Evolutionary conservation across 2,888 invertebrate genomes (phyloP).

Genomic region (Penaeus monodon): DNA sequence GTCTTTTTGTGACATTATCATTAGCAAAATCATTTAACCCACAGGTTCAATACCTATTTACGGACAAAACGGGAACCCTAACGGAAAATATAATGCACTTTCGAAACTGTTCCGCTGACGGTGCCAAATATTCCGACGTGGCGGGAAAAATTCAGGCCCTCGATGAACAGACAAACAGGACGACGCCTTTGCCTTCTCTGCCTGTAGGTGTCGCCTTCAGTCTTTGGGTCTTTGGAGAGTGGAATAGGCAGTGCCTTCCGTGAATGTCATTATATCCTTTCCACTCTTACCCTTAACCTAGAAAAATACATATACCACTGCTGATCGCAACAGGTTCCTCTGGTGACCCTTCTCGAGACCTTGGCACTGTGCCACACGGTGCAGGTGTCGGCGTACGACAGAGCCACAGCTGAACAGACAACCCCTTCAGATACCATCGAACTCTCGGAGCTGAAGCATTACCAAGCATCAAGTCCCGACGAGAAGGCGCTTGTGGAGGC

Average conservation of each 20-base stretch:
- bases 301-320: too few relatives aligned
- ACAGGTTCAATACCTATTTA: conserved; percentile 94
- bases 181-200: conserved; percentile 69
- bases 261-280: too few relatives aligned
- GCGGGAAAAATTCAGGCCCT: conserved; percentile 69
- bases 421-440: neutral
- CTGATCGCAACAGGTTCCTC: conserved; percentile 67
- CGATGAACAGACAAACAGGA: neutral
- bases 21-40: neutral
- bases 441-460: conserved; percentile 67
- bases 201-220: conserved; percentile 10
- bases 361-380: conserved; percentile 85
- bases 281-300: too few relatives aligned
- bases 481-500: conserved; percentile 93
- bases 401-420: conserved; percentile 12
- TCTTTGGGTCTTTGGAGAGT: too few relatives aligned
- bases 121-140: conserved; percentile 74
- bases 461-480: conserved; percentile 90
- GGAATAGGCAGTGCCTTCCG: too few relatives aligned
- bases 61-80: conserved; percentile 98
- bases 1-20: too few relatives aligned
- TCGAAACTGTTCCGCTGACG: conserved; percentile 76
- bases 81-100: conserved; percentile 99
- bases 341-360: conserved; percentile 81
- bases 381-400: conserved; percentile 69